Percentiles rank a stretch among this genome's conserved stretches.
phyloP scores from a whole-genome alignment of 2,888 invertebrate genomes.

The Pomacea canaliculata region DNA sequence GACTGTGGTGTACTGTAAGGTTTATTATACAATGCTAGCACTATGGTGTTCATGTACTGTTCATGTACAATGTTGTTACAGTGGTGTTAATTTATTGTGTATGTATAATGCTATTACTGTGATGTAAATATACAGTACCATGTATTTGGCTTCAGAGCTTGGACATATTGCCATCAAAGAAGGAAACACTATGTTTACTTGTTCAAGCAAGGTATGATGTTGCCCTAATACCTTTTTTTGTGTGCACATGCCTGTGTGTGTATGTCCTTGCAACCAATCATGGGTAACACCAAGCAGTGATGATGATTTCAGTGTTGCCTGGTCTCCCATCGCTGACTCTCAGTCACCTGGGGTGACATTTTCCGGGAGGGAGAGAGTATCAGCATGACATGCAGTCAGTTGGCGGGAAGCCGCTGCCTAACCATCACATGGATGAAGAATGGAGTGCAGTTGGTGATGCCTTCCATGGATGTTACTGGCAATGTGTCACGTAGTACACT shows the following conservation, averaged over 20 bases:
- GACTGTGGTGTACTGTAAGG: too few species aligned
- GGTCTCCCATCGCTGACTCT: constrained; percentile 41
- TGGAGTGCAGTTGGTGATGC: constrained; percentile 36
- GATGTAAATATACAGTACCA: too few species aligned
- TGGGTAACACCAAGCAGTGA: not conserved
- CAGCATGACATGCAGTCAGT: constrained; percentile 49
- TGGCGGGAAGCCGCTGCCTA: constrained; percentile 56
- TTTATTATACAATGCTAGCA: too few species aligned
- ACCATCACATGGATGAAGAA: constrained; percentile 52
- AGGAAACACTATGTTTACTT: too few species aligned
- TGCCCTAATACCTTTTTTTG: not conserved
- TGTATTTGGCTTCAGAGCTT: too few species aligned
- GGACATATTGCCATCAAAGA: too few species aligned
- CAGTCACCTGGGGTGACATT: constrained; percentile 34
- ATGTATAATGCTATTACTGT: too few species aligned
- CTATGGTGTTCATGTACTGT: too few species aligned
- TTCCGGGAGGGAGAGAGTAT: constrained; percentile 49
- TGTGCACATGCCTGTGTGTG: not conserved
- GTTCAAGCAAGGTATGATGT: too few species aligned
- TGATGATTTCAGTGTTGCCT: constrained; percentile 49
- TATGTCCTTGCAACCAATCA: too few species aligned
- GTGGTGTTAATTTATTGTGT: too few species aligned
- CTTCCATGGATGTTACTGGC: constrained; percentile 15
- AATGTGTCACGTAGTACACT: constrained; percentile 43
- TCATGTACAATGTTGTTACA: too few species aligned